Evolutionary conservation across 2,113 vertebrate genomes (phyloP).

Genomic region (Diphyllodes magnificus): DNA sequence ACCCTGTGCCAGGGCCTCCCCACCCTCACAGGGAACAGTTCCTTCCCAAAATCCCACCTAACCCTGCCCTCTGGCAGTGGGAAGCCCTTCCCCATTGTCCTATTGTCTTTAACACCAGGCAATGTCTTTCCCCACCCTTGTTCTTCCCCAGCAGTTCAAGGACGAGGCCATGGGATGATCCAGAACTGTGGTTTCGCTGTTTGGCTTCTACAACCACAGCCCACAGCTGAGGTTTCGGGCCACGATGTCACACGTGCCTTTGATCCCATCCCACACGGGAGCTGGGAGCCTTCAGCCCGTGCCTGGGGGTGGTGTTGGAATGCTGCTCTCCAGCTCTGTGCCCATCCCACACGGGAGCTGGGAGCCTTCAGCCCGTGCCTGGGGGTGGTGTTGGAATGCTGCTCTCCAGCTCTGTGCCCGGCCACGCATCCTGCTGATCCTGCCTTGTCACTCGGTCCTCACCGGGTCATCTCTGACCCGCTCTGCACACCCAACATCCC

Average conservation of each 20-base stretch:
- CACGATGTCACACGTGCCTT: accelerated
- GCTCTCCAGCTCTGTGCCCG: not conserved
- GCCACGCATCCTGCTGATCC: not conserved
- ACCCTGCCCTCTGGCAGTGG: not conserved
- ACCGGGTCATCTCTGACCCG: accelerated
- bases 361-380: not conserved
- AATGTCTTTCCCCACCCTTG: not conserved
- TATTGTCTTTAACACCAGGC: not conserved
- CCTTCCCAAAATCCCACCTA: not conserved
- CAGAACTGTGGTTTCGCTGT: not conserved
- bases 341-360: accelerated
- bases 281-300: not conserved
- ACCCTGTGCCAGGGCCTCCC: not conserved
- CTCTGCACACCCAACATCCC: not conserved
- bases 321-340: not conserved
- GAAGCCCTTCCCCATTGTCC: not conserved
- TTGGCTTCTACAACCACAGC: not conserved
- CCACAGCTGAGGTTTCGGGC: not conserved
- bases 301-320: not conserved
- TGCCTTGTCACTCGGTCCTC: not conserved
- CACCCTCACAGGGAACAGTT: accelerated
- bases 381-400: not conserved
- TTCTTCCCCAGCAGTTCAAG: not conserved
- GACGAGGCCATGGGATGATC: not conserved
- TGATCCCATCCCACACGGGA: accelerated